These are phyloP conservation scores for Microctenopoma lineatum DNA, from an alignment of 2,797 vertebrate species.

Conservation along the genomic window DNA sequence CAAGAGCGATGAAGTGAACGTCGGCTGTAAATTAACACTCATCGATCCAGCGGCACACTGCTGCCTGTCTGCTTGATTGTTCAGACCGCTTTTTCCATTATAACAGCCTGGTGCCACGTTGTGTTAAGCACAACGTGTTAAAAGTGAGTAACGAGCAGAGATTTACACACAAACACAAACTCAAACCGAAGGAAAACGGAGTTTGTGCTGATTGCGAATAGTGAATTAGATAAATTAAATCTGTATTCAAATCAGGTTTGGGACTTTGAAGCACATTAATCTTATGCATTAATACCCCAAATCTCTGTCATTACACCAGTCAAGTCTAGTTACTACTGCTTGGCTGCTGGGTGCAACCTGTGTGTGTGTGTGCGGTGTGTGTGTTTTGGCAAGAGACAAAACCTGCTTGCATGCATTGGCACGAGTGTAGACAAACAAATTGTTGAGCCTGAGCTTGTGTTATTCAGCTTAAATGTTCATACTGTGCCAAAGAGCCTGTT, in stretches of 20 bases:
- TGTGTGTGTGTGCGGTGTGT: constrained; percentile 13
- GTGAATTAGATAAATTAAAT: neutral
- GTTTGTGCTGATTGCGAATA: neutral
- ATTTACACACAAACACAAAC: neutral
- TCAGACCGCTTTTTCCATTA: constrained; percentile 30
- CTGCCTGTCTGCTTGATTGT: constrained; percentile 11
- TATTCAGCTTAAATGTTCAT: neutral
- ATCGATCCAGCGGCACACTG: constrained; percentile 24
- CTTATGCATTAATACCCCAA: neutral
- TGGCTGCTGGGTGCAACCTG: constrained; percentile 1
- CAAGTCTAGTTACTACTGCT: neutral
- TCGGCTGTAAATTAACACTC: constrained; percentile 34
- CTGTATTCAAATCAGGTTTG: neutral
- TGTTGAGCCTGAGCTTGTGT: neutral
- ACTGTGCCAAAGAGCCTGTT: constrained; percentile 13
- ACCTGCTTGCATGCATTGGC: constrained; percentile 7
- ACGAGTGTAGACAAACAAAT: constrained; percentile 15
- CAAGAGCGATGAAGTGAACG: constrained; percentile 30
- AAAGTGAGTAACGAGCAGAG: constrained; percentile 7
- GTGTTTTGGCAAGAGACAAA: neutral
- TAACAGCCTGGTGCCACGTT: constrained; percentile 19
- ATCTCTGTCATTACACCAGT: constrained; percentile 19
- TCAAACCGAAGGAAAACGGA: neutral
- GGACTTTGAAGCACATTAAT: neutral
- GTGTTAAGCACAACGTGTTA: neutral